Percentiles rank a stretch among this genome's conserved stretches.
These are phyloP conservation scores for Elanoides forficatus DNA, from an alignment of 2,113 vertebrate species.

Conservation along the genomic window DNA sequence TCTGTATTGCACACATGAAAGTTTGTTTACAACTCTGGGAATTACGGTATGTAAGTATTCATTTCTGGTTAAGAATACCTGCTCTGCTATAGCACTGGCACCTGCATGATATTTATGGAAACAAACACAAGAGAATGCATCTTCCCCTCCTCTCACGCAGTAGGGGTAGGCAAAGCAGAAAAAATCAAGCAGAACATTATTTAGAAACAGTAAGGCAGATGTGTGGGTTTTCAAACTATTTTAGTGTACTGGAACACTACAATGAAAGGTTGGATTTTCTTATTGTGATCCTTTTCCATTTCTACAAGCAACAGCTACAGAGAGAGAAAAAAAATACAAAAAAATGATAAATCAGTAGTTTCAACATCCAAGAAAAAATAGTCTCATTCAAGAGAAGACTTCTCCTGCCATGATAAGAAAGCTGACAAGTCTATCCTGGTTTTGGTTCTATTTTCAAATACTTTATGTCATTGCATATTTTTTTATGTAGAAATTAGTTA, in stretches of 20 bases:
- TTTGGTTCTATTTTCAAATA: neutral
- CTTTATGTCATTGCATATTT: neutral
- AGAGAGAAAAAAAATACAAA: neutral
- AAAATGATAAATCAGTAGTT: conserved; percentile 3
- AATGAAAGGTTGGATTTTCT: neutral
- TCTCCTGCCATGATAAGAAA: neutral
- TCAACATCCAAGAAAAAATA: neutral
- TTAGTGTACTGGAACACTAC: neutral
- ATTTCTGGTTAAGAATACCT: neutral
- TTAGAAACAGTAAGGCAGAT: neutral
- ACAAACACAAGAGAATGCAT: neutral
- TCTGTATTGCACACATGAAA: neutral
- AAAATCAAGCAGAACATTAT: neutral
- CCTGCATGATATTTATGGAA: neutral
- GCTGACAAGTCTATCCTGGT: neutral
- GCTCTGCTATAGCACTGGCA: neutral
- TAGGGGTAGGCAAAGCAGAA: neutral
- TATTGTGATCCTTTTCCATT: neutral
- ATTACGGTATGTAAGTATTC: neutral
- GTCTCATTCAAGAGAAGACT: neutral
- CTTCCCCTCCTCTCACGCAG: neutral
- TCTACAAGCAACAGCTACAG: neutral
- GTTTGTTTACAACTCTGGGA: neutral
- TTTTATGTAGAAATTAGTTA: neutral
- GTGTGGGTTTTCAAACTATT: neutral